A percentile compares a stretch with the other conserved stretches of the same genome.
These are phyloP conservation scores for Drosophila affinis DNA, from an alignment of 2,888 invertebrate species.

Conservation along the genomic window DNA sequence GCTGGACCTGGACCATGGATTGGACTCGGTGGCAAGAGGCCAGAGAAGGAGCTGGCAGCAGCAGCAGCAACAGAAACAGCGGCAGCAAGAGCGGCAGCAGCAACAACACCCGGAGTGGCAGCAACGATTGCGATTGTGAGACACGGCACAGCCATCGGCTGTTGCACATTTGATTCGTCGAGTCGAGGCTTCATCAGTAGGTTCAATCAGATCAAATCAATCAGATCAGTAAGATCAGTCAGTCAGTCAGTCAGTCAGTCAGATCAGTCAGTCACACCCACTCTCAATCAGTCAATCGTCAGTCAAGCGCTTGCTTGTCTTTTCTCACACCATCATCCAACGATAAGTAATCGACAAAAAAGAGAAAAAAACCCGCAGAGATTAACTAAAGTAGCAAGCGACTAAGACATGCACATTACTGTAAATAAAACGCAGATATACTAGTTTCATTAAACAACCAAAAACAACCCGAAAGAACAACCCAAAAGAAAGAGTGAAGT, in stretches of 20 bases:
- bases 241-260: slow-evolving; percentile 61
- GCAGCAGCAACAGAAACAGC: slow-evolving; percentile 69
- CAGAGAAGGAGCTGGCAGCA: slow-evolving; percentile 81
- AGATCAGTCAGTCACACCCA: slow-evolving; percentile 30
- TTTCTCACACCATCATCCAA: slow-evolving; percentile 37
- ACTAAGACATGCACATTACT: slow-evolving; percentile 40
- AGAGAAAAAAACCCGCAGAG: slow-evolving; percentile 8
- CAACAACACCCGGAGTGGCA: slow-evolving; percentile 48
- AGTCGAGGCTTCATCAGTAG: slow-evolving; percentile 72
- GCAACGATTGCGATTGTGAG: slow-evolving; percentile 62
- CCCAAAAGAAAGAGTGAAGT: slow-evolving; percentile 25
- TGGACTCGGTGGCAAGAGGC: slow-evolving; percentile 83
- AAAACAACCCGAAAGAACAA: neutral
- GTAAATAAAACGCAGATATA: slow-evolving; percentile 44
- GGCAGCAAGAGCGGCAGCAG: slow-evolving; percentile 41
- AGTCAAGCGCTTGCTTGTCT: slow-evolving; percentile 38
- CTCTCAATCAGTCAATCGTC: slow-evolving; percentile 38
- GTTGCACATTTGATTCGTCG: slow-evolving; percentile 83
- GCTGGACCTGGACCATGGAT: slow-evolving; percentile 77
- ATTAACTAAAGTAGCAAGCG: slow-evolving; percentile 45
- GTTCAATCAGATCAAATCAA: slow-evolving; percentile 47
- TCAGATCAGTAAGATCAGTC: slow-evolving; percentile 13
- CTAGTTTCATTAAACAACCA: slow-evolving; percentile 37
- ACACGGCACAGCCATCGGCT: slow-evolving; percentile 63
- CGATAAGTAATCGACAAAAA: slow-evolving; percentile 30